Conservation (phyloP, 1,140 invertebrate genomes). For the Achroia grisella region DNA sequence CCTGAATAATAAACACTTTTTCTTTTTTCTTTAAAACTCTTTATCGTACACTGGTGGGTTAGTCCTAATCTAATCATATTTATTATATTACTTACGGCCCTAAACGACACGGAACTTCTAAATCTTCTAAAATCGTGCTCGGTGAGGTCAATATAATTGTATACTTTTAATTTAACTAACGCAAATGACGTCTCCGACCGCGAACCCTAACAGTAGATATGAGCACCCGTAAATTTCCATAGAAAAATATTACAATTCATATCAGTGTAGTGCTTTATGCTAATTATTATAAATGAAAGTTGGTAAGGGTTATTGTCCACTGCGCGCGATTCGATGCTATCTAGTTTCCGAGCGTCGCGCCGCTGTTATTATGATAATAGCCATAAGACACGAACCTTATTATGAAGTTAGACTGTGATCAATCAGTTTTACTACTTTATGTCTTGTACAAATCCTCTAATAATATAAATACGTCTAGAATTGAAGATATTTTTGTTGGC, state of each 20-base stretch:
- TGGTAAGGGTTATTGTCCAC: conserved; percentile 63
- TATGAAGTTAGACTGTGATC: conserved; percentile 36
- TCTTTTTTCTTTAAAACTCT: too few species aligned
- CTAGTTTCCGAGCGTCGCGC: conserved; percentile 58
- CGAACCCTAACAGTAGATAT: neutral
- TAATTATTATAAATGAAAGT: conserved; percentile 47
- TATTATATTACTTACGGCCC: too few species aligned
- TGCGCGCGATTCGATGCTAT: conserved; percentile 62
- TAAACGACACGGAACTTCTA: too few species aligned
- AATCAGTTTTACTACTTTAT: conserved; percentile 41
- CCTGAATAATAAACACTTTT: too few species aligned
- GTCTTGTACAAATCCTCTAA: conserved; percentile 13
- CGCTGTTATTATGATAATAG: conserved; percentile 60
- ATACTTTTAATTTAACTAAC: too few species aligned
- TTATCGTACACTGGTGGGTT: too few species aligned
- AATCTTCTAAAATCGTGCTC: too few species aligned
- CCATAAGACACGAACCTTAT: conserved; percentile 57
- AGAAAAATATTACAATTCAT: conserved; percentile 16
- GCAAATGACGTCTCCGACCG: too few species aligned
- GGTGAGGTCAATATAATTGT: too few species aligned
- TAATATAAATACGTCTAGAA: too few species aligned
- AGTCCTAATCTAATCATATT: too few species aligned
- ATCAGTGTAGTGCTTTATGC: conserved; percentile 21
- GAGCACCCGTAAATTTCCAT: neutral
- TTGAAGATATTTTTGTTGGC: too few species aligned